Base-by-base conservation (phyloP, 2,113 vertebrate genomes). In the Ramphastos sulfuratus region DNA sequence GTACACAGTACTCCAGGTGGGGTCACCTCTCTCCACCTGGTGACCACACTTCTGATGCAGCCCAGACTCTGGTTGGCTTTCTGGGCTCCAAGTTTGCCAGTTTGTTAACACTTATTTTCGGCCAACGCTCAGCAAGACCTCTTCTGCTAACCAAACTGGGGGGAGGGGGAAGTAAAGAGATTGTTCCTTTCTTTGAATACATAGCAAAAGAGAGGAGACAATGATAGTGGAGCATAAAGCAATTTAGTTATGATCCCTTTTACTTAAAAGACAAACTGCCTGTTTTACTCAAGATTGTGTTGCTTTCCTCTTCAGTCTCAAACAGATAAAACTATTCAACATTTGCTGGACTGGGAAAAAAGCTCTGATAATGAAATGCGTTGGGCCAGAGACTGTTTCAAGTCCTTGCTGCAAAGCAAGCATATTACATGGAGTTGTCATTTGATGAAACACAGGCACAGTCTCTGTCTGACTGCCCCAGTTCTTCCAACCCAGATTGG, bases 391-490 rank as follows among this genome's bases (percentile, higher is more conserved):
- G 28, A 25, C 10, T 25, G 42, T 69, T n/a, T 55, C 0, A 6
- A 73, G 74, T 10, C 74, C 71, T 85, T 85, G 76, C 70, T 0
- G 0, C 10, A 18, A 93, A 61, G 76, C 67, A 67, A 74, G 28
- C 5, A 2, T 10, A 46, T 76, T 79, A 15, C 60, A 73, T 0
- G 1, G 80, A 89, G 69, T 56, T 83, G 87, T 83, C 87, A 42
- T 42, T 31, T 42, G 94, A 90, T 0, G n/a, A 85, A 96, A 85
- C 5, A 1, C 85, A 77, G 90, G 48, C 90, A 18, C 90, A 18
- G 4, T 39, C 23, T 42, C 52, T 0, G 0, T 2, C 30, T 50
- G 71, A 91, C 67, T 0, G 1, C 42, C 33, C 24, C 9, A 20
- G 31, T 7, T 64, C 87, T 55, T 67, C 82, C 64, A 67, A 13